phyloP scores from a whole-genome alignment of 2,888 invertebrate species.

The Amphimallon solstitiale region DNA sequence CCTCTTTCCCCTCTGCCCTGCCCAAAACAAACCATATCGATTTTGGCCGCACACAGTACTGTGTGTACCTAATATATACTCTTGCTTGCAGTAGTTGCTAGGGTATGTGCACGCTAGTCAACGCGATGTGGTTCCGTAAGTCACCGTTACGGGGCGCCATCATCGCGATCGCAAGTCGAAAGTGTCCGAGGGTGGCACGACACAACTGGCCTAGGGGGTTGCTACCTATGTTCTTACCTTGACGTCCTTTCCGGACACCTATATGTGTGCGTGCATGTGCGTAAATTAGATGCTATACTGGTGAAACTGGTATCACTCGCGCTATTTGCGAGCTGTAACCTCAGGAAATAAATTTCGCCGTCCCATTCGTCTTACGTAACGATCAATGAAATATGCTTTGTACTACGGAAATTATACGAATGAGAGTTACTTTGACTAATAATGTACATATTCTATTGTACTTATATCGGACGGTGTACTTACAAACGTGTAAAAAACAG shows the following conservation, averaged over 20 bases:
- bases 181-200: conserved; percentile 40
- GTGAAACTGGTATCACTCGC: conserved; percentile 26
- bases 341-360: conserved; percentile 24
- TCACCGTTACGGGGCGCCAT: conserved; percentile 43
- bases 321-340: neutral
- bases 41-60: conserved; percentile 55
- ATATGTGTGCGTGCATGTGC: conserved; percentile 17
- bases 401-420: neutral
- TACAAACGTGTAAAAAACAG: no score
- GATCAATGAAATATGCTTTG: conserved; percentile 3
- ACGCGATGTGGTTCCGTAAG: conserved; percentile 50
- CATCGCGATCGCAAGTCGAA: conserved; percentile 38
- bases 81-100: conserved; percentile 56
- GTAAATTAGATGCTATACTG: conserved; percentile 19
- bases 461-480: no score
- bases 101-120: conserved; percentile 53
- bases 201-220: conserved; percentile 41
- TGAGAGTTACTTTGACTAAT: no score
- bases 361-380: neutral
- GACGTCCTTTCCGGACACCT: conserved; percentile 53
- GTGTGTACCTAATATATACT: conserved; percentile 58
- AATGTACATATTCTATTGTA: no score
- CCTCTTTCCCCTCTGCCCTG: conserved; percentile 48
- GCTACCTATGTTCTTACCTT: conserved; percentile 44
- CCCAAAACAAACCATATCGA: conserved; percentile 65